These are phyloP conservation scores for Hemithea aestivaria DNA, from an alignment of 2,888 invertebrate species.

Conservation along the genomic window DNA sequence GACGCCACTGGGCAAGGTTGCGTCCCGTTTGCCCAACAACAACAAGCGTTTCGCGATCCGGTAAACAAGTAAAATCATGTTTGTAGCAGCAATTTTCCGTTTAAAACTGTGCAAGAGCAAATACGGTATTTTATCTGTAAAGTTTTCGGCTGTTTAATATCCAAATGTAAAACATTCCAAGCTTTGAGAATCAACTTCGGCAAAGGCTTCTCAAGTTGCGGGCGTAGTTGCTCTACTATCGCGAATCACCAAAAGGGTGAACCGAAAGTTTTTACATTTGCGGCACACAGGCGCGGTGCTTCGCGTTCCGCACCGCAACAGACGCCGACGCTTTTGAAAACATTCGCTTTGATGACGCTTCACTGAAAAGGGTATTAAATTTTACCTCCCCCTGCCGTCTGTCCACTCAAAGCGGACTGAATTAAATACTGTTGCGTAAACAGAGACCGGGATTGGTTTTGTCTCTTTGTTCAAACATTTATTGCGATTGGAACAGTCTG, in stretches of 20 bases:
- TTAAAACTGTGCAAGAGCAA: slow-evolving; percentile 8
- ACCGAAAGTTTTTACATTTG: slow-evolving; percentile 75
- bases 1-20: slow-evolving; percentile 36
- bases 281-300: slow-evolving; percentile 54
- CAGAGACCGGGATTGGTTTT: slow-evolving; percentile 29
- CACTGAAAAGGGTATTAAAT: slow-evolving; percentile 63
- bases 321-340: slow-evolving; percentile 66
- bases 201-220: slow-evolving; percentile 66
- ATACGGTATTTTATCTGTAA: slow-evolving; percentile 39
- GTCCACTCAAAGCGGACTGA: slow-evolving; percentile 56
- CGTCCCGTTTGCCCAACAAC: slow-evolving; percentile 41
- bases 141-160: slow-evolving; percentile 53
- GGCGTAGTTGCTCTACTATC: slow-evolving; percentile 50
- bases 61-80: slow-evolving; percentile 20
- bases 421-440: slow-evolving; percentile 57
- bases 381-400: slow-evolving; percentile 56
- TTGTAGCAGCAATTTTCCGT: slow-evolving; percentile 11
- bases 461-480: slow-evolving; percentile 22
- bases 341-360: slow-evolving; percentile 67
- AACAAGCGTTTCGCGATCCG: slow-evolving; percentile 9
- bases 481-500: slow-evolving; percentile 30
- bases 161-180: slow-evolving; percentile 67
- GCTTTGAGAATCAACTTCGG: slow-evolving; percentile 68
- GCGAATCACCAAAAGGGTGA: slow-evolving; percentile 68
- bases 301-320: slow-evolving; percentile 59